These are phyloP conservation scores for Phthorimaea operculella DNA, from an alignment of 1,140 invertebrate species.

Conservation along the genomic window DNA sequence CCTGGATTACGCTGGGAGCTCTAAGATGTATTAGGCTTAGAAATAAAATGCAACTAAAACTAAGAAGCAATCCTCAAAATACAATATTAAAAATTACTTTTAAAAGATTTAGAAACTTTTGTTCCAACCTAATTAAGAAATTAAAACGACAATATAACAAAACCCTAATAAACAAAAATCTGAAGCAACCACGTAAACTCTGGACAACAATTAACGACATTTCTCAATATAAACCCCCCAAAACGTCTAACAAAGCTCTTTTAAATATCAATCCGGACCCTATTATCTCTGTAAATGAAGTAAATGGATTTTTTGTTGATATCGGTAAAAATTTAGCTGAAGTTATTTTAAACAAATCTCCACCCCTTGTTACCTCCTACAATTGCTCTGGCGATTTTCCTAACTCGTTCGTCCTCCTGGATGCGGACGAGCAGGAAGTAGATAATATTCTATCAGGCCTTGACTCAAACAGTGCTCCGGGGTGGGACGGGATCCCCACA, in stretches of 20 bases:
- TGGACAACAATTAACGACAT: slow-evolving; percentile 11
- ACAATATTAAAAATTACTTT: not conserved
- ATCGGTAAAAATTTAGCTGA: slow-evolving; percentile 5
- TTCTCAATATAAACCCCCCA: slow-evolving; percentile 10
- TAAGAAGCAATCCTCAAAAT: not conserved
- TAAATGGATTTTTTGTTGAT: slow-evolving; percentile 3
- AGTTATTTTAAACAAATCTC: not conserved
- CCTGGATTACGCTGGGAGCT: not conserved
- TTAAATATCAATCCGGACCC: not conserved
- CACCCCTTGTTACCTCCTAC: not conserved
- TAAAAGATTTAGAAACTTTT: not conserved
- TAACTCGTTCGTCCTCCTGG: slow-evolving; percentile 7
- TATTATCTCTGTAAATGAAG: not conserved
- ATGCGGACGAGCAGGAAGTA: slow-evolving; percentile 10
- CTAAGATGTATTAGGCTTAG: not conserved
- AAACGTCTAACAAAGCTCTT: not conserved
- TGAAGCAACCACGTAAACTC: slow-evolving; percentile 6
- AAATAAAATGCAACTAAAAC: not conserved
- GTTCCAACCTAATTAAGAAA: slow-evolving; percentile 14
- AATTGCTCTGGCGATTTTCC: not conserved
- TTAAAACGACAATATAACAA: slow-evolving; percentile 13
- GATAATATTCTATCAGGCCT: slow-evolving; percentile 8
- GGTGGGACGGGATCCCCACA: slow-evolving; percentile 11
- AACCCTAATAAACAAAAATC: not conserved
- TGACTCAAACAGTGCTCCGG: slow-evolving; percentile 7